These are phyloP conservation scores for Apistogramma diplotaenia DNA, from an alignment of 2,113 vertebrate genomes.

Conservation along the genomic window DNA sequence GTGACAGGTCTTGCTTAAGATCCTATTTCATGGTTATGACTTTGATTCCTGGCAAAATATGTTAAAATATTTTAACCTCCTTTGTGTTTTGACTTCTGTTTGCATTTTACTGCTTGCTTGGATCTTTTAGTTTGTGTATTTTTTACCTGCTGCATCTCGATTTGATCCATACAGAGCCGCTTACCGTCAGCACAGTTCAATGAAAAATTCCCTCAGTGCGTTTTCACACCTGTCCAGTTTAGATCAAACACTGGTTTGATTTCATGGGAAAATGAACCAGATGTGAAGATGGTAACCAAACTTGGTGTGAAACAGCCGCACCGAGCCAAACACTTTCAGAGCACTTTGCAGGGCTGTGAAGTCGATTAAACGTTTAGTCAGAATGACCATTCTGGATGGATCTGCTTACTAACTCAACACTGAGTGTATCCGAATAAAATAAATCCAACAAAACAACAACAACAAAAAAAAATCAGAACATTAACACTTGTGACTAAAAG, in stretches of 20 bases:
- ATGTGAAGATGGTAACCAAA: not conserved
- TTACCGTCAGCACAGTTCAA: not conserved
- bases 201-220: not conserved
- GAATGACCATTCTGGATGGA: not conserved
- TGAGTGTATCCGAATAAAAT: not conserved
- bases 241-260: not conserved
- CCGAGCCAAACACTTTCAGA: too few relatives aligned
- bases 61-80: not conserved
- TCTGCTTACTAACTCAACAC: too few relatives aligned
- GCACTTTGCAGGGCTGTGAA: not conserved
- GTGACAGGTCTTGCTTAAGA: too few relatives aligned
- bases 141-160: not conserved
- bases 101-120: not conserved
- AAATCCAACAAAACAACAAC: not conserved
- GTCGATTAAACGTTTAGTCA: not conserved
- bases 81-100: not conserved
- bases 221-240: not conserved
- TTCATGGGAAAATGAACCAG: not conserved
- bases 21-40: too few relatives aligned
- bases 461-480: too few relatives aligned
- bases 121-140: not conserved
- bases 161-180: not conserved
- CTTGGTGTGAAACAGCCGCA: rapidly evolving
- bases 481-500: too few relatives aligned
- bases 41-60: too few relatives aligned